Evolutionary conservation across 2,888 invertebrate species (phyloP), one percentile per base, ranked within the genome.

Genomic region (Hedya salicella): DNA sequence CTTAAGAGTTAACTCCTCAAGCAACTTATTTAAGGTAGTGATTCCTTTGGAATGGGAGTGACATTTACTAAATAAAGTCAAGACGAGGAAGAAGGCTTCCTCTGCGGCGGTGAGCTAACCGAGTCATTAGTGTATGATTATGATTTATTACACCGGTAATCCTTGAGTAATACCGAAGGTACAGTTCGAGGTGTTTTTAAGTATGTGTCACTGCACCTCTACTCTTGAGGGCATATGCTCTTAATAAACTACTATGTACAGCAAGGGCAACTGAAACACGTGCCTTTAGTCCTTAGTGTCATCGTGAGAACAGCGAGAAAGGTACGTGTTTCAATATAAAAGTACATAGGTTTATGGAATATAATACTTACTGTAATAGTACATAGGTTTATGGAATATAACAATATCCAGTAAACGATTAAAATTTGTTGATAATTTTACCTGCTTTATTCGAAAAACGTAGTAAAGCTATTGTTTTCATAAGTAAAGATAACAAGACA

Each of bases 61-160:
- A 17, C 11, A 4, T 56, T 56, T 30, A 44, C 17, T 56, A 44
- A 44, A 42, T 42, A 30, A 9, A 8, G 44, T 57, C 32, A 32
- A 46, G 57, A 57, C 25, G 57, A 46, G 44, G 46, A 46, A 30
- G 57, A 57, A 54, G 9, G 36, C 42, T 57, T 49, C 62, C 49
- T 64, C 42, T 21, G 49, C 36, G 8, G 21, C 25, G 8, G 19
- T 32, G 50, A 14, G 61, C 30, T 16, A 32, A 25, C 21, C 11
- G 17, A 30, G 49, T 44, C 53, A 48, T 62, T 25, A 48, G 42
- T 11, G 49, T 42, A 30, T 63, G 48, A 63, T 63, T 64, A 44
- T 50, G 49, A 64, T 64, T 64, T 64, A 64, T 64, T 64, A 50
- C 36, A 2, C 50, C 9, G 50, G 32, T 64, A 64, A 64, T 64